phyloP scores from a whole-genome alignment of 2,888 invertebrate species.

The Slavum lentiscoides region DNA sequence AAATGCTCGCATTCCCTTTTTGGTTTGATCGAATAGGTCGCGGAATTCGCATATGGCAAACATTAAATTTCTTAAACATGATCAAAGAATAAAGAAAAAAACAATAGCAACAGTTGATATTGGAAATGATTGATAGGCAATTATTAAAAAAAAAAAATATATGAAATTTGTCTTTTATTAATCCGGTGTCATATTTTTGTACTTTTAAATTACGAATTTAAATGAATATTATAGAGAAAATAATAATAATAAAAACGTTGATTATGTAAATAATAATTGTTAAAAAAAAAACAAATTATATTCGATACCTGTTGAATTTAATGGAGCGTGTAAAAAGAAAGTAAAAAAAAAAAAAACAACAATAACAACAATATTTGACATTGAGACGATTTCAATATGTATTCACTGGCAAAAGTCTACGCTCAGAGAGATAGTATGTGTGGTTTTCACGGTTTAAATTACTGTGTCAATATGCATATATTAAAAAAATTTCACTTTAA shows the following conservation, averaged over 20 bases:
- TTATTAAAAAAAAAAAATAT: too few species aligned
- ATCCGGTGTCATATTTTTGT: not conserved
- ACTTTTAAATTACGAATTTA: not conserved
- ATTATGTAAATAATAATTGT: conserved; percentile 15
- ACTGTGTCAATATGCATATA: not conserved
- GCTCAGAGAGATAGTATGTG: not conserved
- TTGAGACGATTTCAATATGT: conserved; percentile 15
- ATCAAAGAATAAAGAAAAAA: too few species aligned
- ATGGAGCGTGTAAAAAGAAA: conserved; percentile 49
- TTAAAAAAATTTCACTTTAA: conserved; percentile 27
- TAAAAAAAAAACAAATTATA: not conserved
- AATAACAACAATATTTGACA: not conserved
- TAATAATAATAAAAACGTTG: conserved; percentile 3
- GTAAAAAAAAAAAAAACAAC: conserved; percentile 16
- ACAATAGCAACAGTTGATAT: too few species aligned
- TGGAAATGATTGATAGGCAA: too few species aligned
- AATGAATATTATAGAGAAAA: not conserved
- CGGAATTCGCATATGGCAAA: too few species aligned
- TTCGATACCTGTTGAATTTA: not conserved
- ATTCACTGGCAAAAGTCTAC: not conserved
- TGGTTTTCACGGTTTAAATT: conserved; percentile 36
- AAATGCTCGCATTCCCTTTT: too few species aligned
- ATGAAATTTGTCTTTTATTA: too few species aligned
- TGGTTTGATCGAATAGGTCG: too few species aligned
- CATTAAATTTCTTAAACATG: too few species aligned